A percentile compares a stretch with the other conserved stretches of the same genome.
phyloP scores from a whole-genome alignment of 2,113 vertebrate genomes.

The Bungarus multicinctus region DNA sequence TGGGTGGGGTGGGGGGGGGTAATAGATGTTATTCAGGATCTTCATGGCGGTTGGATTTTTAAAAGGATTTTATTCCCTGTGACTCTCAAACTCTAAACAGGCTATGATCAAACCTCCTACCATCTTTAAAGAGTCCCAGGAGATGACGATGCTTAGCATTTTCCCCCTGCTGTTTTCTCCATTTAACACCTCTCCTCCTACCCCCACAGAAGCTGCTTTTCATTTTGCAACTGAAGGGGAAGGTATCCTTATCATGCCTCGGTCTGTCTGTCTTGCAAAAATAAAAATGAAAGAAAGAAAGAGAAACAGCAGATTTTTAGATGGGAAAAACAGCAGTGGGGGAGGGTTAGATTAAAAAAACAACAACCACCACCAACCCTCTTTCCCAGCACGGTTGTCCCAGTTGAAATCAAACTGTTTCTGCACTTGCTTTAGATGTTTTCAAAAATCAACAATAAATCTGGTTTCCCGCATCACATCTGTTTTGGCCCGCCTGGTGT shows the following conservation, averaged over 20 bases:
- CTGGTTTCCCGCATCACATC: not conserved
- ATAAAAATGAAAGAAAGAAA: not conserved
- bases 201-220: not conserved
- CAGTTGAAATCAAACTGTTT: not conserved
- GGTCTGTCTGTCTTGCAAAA: not conserved
- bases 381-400: not conserved
- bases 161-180: not conserved
- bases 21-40: not conserved
- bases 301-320: not conserved
- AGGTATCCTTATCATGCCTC: not conserved
- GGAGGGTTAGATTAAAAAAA: too few species aligned
- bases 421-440: not conserved
- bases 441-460: not conserved
- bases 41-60: not conserved
- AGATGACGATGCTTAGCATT: not conserved
- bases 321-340: not conserved
- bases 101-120: not conserved
- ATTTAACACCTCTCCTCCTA: not conserved
- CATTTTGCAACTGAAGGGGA: not conserved
- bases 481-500: not conserved
- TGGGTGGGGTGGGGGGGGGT: not conserved
- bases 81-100: not conserved
- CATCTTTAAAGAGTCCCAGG: not conserved
- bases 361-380: not conserved
- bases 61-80: not conserved